Evolutionary conservation across 2,888 invertebrate genomes (phyloP), one percentile per base, ranked within the genome.

Genomic region (Shargacucullia verbasci): DNA sequence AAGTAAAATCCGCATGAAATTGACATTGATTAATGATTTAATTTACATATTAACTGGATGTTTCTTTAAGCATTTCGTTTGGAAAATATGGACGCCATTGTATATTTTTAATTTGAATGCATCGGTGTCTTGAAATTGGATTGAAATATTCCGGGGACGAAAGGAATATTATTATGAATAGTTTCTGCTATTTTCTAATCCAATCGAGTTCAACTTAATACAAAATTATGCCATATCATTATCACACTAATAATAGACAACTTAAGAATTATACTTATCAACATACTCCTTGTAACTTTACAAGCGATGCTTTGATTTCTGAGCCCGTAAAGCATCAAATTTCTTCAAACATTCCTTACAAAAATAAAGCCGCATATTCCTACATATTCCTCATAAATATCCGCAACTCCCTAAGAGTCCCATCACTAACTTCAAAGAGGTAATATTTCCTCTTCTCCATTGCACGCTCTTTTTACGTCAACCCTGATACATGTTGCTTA

Each of bases 401-500:
- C 29, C 43, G 37, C 43, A 68, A 37, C 2, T 29, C 29, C n/a
- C 4, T 31, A 4, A 13, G 4, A 27, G 29, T 53, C 59, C 20
- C 74, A 37, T 73, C 68, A 52, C 64, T 67, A 60, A 15, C 38
- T 20, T 31, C 14, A 39, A 61, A 65, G 52, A 77, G 50, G 72
- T 72, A 72, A 67, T 70, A 66, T 67, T 70, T 67, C 52, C 64
- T 60, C 59, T 44, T 6, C 25, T 27, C n/a, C 37, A 37, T 45
- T 55, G 25, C 33, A 40, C 44, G 41, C 63, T 65, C 63, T 56
- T 60, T 75, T 72, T 41, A 73, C 62, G 73, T 77, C 76, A 70
- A 31, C 48, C 11, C 14, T 67, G 70, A 75, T 76, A 70, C 65
- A 77, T 75, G 62, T 61, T 61, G 60, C 63, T 78, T 71, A 73